Conservation (phyloP, 2,888 invertebrate genomes). For the Nemapogon koenigi region DNA sequence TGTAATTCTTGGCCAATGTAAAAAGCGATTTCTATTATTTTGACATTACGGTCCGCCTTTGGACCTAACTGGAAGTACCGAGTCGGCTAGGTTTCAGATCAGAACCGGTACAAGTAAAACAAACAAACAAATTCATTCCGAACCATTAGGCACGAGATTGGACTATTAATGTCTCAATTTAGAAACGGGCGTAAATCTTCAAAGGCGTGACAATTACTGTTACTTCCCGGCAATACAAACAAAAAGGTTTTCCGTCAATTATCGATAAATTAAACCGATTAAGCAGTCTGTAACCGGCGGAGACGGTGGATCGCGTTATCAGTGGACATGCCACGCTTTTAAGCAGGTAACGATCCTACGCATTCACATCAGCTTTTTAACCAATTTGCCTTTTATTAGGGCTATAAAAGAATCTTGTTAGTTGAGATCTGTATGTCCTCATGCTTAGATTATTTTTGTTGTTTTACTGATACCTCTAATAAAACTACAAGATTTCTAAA, state of each 20-base stretch:
- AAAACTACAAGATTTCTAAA: no score
- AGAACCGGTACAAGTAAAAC: conserved; percentile 51
- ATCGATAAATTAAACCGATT: conserved; percentile 66
- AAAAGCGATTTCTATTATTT: not conserved
- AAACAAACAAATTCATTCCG: conserved; percentile 60
- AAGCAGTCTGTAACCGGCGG: conserved; percentile 54
- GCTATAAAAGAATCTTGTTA: conserved; percentile 8
- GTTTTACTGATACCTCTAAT: no score
- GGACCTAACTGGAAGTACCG: conserved; percentile 1
- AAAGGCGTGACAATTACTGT: conserved; percentile 66
- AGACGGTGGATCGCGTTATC: conserved; percentile 52
- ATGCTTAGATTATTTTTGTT: no score
- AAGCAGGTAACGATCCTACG: conserved; percentile 47
- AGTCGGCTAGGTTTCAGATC: not conserved
- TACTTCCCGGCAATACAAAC: conserved; percentile 63
- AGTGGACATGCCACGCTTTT: conserved; percentile 60
- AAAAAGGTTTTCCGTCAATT: conserved; percentile 65
- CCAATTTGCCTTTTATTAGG: conserved; percentile 56
- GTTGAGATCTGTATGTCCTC: no score
- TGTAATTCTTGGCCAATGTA: no score
- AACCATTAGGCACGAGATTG: conserved; percentile 63
- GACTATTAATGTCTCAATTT: conserved; percentile 65
- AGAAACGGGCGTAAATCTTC: conserved; percentile 64
- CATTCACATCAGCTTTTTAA: conserved; percentile 26
- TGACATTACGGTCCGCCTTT: not conserved